Evolutionary conservation across 2,888 invertebrate genomes (phyloP), one percentile per base, ranked within the genome.

Genomic region (Scelioninae gen. 1): DNA sequence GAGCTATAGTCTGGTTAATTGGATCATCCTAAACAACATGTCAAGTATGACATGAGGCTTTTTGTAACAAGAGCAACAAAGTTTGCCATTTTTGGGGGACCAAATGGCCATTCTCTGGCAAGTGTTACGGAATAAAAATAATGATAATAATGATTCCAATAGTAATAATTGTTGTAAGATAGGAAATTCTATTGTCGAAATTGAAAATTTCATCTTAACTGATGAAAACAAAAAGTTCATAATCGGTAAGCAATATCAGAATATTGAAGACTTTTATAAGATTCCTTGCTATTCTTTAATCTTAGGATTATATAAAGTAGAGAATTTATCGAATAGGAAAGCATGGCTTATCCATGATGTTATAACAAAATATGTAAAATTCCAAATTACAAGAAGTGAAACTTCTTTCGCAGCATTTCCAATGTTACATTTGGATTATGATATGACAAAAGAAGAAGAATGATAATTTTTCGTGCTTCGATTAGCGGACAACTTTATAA

Each of bases 1-100:
- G 89, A 90, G 90, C 91, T 91, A 90, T 88, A 92, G 91, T 91
- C 90, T 72, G 68, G 51, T 79, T 43, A 34, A 85, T 84, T 34
- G 86, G 62, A 86, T 86, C 85, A 4, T 23, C 23, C 23, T 23
- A 23, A 23, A 23, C 2, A 23, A 4, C 23, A 23, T 23, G 23
- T 23, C 23, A 23, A 4, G 23, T 23, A 2, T 23, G 23, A 23
- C 23, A 23, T 23, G 23, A 23, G 23, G 23, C 23, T 23, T 23
- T 23, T 23, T 23, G 4, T 23, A 23, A 23, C 23, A 23, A 4
- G 23, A 23, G 23, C 23, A 23, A 23, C 23, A 23, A 23, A 23
- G 23, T 2, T 23, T 23, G 23, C 23, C 23, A 23, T 23, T 23
- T 23, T 23, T 23, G 1, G 23, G 23, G 23, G 23, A 23, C 23